Evolutionary conservation across 2,888 invertebrate species (phyloP).

Genomic region (Caenorhabditis sulstoni): DNA sequence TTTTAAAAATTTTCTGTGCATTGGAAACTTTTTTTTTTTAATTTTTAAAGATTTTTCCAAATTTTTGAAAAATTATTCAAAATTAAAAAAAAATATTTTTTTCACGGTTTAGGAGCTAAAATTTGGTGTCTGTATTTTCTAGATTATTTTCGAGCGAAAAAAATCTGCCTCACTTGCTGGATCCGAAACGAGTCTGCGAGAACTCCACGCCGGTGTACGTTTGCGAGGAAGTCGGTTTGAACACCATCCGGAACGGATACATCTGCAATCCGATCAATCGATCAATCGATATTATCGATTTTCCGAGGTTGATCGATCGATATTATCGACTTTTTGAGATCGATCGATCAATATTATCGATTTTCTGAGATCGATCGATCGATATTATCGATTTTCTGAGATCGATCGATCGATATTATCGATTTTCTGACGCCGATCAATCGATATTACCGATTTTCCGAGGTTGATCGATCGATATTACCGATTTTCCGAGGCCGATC

Average conservation of each 20-base stretch:
- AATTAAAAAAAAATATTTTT: conserved; percentile 3
- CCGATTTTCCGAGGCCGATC: neutral
- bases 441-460: neutral
- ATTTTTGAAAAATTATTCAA: neutral
- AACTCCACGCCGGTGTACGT: conserved; percentile 59
- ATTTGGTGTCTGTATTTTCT: too few relatives aligned
- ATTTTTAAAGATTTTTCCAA: neutral
- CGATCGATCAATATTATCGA: neutral
- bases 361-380: neutral
- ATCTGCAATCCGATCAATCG: neutral
- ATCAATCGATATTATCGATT: neutral
- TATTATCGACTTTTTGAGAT: neutral
- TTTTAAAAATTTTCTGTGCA: neutral
- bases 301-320: neutral
- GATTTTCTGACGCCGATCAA: neutral
- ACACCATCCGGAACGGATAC: conserved; percentile 49
- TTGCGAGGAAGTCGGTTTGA: conserved; percentile 49
- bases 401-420: neutral
- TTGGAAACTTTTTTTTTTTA: neutral
- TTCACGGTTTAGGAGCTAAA: too few relatives aligned
- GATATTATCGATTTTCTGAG: neutral
- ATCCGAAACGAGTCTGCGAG: conserved; percentile 66
- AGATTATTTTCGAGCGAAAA: neutral
- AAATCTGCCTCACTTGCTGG: conserved; percentile 43
- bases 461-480: neutral